Conservation (phyloP, 1,140 invertebrate species). For the Oreohelix idahoensis region DNA sequence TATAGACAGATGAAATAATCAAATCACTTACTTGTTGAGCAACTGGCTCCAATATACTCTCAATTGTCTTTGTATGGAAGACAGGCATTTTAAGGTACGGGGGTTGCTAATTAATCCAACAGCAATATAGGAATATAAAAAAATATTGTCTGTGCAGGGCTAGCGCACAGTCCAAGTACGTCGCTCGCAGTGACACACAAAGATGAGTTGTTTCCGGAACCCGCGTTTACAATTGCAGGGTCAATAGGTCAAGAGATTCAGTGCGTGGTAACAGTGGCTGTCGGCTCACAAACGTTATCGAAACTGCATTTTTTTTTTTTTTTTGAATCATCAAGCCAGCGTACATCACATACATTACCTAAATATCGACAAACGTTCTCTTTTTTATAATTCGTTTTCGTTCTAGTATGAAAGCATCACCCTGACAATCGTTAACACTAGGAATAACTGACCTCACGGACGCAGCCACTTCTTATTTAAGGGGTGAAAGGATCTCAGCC, state of each 20-base stretch:
- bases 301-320: no score
- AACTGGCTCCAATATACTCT: constrained; percentile 99
- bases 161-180: not conserved
- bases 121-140: not conserved
- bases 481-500: no score
- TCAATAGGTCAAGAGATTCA: not conserved
- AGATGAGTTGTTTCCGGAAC: not conserved
- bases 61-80: constrained; percentile 99
- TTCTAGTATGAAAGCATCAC: no score
- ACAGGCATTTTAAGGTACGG: constrained; percentile 86
- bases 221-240: not conserved
- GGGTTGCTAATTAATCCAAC: not conserved
- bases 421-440: no score
- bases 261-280: no score
- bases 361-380: no score
- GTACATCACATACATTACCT: no score
- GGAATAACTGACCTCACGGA: no score
- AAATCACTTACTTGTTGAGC: constrained; percentile 92
- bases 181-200: not conserved
- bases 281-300: no score
- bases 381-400: no score
- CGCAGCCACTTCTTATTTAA: no score
- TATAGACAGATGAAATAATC: not conserved
- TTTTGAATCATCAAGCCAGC: no score
- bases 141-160: not conserved